These are phyloP conservation scores for Loxodonta africana DNA, from an alignment of 2,113 vertebrate genomes.

Conservation along the genomic window DNA sequence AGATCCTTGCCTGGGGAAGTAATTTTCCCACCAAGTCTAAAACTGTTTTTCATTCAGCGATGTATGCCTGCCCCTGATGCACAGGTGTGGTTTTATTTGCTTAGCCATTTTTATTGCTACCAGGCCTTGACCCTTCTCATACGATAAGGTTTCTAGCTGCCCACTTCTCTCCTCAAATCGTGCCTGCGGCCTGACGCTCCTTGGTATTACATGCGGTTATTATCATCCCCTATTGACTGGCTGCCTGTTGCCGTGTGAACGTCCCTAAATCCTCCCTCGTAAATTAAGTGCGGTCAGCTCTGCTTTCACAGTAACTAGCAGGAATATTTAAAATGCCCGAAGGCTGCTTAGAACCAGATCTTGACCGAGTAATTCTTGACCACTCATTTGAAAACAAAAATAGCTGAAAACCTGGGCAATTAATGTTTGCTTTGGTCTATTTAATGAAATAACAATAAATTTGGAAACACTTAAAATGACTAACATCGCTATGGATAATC, in stretches of 20 bases:
- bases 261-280: slow-evolving; percentile 85
- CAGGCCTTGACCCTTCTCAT: slow-evolving; percentile 80
- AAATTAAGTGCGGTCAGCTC: slow-evolving; percentile 81
- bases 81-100: slow-evolving; percentile 80
- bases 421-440: slow-evolving; percentile 54
- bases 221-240: slow-evolving; percentile 86
- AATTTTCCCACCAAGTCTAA: slow-evolving; percentile 60
- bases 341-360: slow-evolving; percentile 34
- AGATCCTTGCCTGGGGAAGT: slow-evolving; percentile 59
- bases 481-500: slow-evolving; percentile 17
- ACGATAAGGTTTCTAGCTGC: slow-evolving; percentile 79
- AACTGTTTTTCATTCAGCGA: slow-evolving; percentile 52
- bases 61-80: slow-evolving; percentile 48
- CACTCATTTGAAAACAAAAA: neutral
- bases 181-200: slow-evolving; percentile 85
- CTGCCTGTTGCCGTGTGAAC: slow-evolving; percentile 84
- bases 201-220: slow-evolving; percentile 86
- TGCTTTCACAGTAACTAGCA: slow-evolving; percentile 71
- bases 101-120: slow-evolving; percentile 79
- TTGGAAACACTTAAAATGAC: slow-evolving; percentile 27
- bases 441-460: slow-evolving; percentile 65
- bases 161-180: slow-evolving; percentile 78
- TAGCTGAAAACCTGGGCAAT: slow-evolving; percentile 39
- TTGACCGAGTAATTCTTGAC: slow-evolving; percentile 35
- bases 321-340: neutral